Conservation (phyloP, 2,113 vertebrate species). For the Oenanthe melanoleuca region DNA sequence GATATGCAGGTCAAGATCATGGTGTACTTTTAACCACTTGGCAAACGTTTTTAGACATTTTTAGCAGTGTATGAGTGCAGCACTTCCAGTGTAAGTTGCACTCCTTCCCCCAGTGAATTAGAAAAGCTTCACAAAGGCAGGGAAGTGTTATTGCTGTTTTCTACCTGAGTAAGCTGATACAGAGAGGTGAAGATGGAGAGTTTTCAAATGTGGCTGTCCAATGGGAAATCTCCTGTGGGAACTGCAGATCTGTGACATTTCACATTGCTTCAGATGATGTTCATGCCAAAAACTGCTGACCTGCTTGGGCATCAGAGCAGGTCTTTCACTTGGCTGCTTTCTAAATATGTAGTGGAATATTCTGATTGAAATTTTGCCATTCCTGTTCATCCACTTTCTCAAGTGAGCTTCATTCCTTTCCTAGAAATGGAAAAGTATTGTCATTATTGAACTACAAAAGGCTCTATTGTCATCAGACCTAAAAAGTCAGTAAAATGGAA, state of each 20-base stretch:
- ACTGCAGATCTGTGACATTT: background rate
- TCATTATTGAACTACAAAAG: background rate
- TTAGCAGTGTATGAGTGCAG: background rate
- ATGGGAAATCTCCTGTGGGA: background rate
- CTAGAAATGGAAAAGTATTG: background rate
- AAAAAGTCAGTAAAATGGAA: constrained; percentile 3
- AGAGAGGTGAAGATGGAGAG: background rate
- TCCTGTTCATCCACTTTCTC: background rate
- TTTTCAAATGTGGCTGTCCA: background rate
- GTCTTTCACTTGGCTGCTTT: background rate
- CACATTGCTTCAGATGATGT: background rate
- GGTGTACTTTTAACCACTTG: background rate
- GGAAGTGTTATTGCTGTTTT: background rate
- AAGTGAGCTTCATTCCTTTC: background rate
- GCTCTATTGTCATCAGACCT: background rate
- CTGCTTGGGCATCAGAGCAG: background rate
- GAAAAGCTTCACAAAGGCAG: background rate
- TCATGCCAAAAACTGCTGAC: background rate
- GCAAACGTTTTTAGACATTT: background rate
- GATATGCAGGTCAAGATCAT: background rate
- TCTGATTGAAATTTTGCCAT: background rate
- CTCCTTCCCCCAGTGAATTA: background rate
- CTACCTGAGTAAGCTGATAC: background rate
- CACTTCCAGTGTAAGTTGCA: background rate
- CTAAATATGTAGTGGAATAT: background rate